A percentile compares a stretch with the other conserved stretches of the same genome.
Conservation (phyloP, 1,140 invertebrate genomes). For the Gryllus bimaculatus region DNA sequence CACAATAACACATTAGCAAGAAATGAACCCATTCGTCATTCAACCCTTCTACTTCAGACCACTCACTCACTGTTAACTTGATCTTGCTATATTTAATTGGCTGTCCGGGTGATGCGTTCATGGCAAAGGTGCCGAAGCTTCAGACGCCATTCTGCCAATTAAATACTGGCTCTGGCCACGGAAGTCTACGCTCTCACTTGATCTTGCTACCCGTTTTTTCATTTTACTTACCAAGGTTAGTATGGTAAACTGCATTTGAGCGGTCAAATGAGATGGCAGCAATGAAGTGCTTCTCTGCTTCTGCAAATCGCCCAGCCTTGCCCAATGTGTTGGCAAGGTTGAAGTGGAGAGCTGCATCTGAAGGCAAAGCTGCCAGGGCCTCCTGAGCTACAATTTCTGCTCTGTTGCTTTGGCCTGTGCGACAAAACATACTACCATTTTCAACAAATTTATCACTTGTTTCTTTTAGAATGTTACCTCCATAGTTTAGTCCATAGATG, state of each 20-base stretch:
- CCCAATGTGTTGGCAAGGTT: slow-evolving; percentile 82
- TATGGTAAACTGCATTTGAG: slow-evolving; percentile 61
- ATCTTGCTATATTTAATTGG: too few species aligned
- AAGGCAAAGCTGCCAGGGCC: slow-evolving; percentile 57
- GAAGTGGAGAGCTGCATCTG: slow-evolving; percentile 69
- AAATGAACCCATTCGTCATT: too few species aligned
- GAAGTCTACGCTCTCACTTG: too few species aligned
- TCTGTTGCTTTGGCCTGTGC: slow-evolving; percentile 49
- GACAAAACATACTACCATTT: neutral
- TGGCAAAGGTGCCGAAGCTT: too few species aligned
- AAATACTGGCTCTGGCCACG: too few species aligned
- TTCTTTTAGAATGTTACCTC: slow-evolving; percentile 22
- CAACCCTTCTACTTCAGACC: too few species aligned
- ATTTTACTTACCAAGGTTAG: slow-evolving; percentile 65
- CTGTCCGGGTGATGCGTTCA: too few species aligned
- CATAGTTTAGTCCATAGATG: too few species aligned
- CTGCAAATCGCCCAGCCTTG: slow-evolving; percentile 61
- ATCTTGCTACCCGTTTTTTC: too few species aligned
- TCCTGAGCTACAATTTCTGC: slow-evolving; percentile 57
- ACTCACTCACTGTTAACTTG: too few species aligned
- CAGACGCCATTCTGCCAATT: too few species aligned
- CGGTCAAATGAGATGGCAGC: slow-evolving; percentile 60
- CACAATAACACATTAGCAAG: too few species aligned
- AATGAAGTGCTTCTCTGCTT: slow-evolving; percentile 74
- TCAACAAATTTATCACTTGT: neutral